These are phyloP conservation scores for Neoscelio sp. DNA, from an alignment of 2,888 invertebrate genomes.

Conservation along the genomic window DNA sequence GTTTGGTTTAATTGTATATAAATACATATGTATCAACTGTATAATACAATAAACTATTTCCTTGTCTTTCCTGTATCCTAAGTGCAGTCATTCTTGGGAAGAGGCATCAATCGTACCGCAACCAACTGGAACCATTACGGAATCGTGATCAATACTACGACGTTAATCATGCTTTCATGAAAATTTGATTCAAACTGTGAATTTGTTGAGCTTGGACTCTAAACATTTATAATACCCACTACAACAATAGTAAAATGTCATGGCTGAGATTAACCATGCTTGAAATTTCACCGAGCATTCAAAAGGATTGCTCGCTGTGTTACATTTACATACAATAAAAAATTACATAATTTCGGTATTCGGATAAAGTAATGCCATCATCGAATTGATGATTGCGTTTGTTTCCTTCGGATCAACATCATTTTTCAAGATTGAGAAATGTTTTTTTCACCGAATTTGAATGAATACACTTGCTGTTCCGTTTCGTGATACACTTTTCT, in stretches of 20 bases:
- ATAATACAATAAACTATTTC: neutral
- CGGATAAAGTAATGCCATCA: slow-evolving; percentile 15
- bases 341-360: slow-evolving; percentile 11
- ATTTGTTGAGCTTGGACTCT: slow-evolving; percentile 1
- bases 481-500: slow-evolving; percentile 34
- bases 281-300: slow-evolving; percentile 4
- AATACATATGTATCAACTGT: neutral
- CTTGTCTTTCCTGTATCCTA: slow-evolving; percentile 5
- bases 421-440: slow-evolving; percentile 57
- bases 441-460: slow-evolving; percentile 24
- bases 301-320: slow-evolving; percentile 10
- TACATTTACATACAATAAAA: slow-evolving; percentile 46
- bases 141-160: slow-evolving; percentile 18
- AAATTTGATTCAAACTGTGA: slow-evolving; percentile 10
- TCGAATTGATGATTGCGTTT: slow-evolving; percentile 33
- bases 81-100: slow-evolving; percentile 19
- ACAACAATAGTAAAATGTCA: slow-evolving; percentile 7
- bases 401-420: slow-evolving; percentile 28
- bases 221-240: slow-evolving; percentile 4
- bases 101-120: slow-evolving; percentile 49
- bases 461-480: slow-evolving; percentile 26
- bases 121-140: slow-evolving; percentile 34
- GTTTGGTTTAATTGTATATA: neutral
- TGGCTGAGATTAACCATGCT: neutral
- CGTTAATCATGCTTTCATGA: slow-evolving; percentile 37